Conservation (phyloP, 1,140 invertebrate species). For the Phocides pigmalion region DNA sequence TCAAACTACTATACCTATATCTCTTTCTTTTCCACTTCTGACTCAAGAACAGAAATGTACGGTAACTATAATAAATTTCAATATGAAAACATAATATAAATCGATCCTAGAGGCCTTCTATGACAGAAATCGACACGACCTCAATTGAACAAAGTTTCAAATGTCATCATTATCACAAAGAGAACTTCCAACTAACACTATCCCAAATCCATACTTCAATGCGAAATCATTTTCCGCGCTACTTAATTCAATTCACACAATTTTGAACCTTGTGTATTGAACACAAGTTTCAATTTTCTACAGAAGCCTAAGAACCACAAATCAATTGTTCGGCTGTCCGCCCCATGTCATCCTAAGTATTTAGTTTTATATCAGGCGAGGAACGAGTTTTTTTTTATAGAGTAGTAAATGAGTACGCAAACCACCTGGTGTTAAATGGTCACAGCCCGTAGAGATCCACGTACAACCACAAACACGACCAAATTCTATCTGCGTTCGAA, state of each 20-base stretch:
- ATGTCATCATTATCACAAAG: conserved; percentile 15
- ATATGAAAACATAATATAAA: too few relatives aligned
- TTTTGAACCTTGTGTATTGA: neutral
- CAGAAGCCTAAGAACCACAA: neutral
- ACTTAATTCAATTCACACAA: neutral
- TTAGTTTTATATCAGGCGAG: neutral
- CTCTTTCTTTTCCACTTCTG: too few relatives aligned
- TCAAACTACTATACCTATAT: too few relatives aligned
- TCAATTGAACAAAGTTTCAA: conserved; percentile 1
- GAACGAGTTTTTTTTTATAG: too few relatives aligned
- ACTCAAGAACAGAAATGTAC: too few relatives aligned
- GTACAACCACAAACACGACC: too few relatives aligned
- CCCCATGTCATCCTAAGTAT: conserved; percentile 16
- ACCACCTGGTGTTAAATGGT: too few relatives aligned
- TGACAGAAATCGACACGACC: neutral
- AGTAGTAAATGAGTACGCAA: too few relatives aligned
- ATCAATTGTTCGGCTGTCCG: conserved; percentile 21
- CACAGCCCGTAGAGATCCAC: too few relatives aligned
- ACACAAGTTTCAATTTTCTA: neutral
- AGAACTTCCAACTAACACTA: conserved; percentile 16
- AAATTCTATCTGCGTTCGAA: too few relatives aligned
- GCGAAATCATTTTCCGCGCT: conserved; percentile 10
- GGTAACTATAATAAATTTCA: too few relatives aligned
- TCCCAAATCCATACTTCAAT: conserved; percentile 22
- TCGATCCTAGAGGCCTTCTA: too few relatives aligned